phyloP scores from a whole-genome alignment of 2,797 vertebrate species.

The Tangara arthus region DNA sequence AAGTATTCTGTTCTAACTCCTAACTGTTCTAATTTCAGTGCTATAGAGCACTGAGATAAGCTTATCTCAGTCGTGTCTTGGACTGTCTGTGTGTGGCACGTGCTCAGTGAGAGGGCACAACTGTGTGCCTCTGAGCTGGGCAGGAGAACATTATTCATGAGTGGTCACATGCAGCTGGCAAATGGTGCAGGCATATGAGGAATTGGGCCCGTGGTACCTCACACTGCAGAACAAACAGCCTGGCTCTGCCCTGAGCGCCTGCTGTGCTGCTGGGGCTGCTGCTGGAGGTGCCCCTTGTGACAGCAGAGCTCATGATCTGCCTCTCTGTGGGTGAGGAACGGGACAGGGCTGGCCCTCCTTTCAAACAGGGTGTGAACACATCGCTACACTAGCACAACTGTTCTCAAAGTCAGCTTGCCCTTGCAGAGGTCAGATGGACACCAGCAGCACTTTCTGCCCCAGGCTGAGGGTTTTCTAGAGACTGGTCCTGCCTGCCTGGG shows the following conservation, averaged over 20 bases:
- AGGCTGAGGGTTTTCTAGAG: neutral
- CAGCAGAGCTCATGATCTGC: neutral
- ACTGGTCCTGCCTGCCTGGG: neutral
- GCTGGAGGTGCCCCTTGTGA: neutral
- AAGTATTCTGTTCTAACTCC: neutral
- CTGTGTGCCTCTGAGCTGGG: neutral
- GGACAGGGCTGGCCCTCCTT: neutral
- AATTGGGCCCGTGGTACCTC: neutral
- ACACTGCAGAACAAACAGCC: neutral
- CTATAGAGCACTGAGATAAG: neutral
- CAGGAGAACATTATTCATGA: neutral
- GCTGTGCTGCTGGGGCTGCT: neutral
- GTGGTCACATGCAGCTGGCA: neutral
- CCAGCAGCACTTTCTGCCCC: neutral
- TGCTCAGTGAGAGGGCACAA: neutral
- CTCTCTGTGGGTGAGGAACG: neutral
- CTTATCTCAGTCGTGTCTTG: fast-evolving
- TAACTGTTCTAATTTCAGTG: too few relatives aligned
- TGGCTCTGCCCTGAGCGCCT: neutral
- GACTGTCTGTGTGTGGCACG: fast-evolving
- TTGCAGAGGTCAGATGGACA: neutral
- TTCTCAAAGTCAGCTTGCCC: neutral
- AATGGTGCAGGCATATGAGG: neutral
- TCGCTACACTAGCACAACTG: neutral
- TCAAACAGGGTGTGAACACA: neutral